Percentiles rank a stretch among this genome's conserved stretches.
phyloP scores from a whole-genome alignment of 2,888 invertebrate genomes.

The Stenichneumon culpator region DNA sequence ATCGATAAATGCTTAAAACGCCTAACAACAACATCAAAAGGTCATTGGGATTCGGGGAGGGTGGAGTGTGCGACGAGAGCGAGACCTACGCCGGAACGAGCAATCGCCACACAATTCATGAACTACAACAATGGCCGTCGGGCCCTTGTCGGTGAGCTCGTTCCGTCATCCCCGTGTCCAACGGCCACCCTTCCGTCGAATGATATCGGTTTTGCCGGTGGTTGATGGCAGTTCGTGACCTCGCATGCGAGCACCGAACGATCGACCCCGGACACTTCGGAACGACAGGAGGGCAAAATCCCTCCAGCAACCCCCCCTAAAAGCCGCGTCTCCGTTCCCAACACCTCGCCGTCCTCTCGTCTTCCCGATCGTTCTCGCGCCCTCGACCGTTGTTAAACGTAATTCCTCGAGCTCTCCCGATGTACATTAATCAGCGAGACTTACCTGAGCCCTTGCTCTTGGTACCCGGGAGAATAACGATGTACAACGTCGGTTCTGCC shows the following conservation, averaged over 20 bases:
- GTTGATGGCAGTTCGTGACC: constrained; percentile 61
- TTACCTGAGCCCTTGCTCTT: constrained; percentile 52
- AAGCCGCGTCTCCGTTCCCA: neutral
- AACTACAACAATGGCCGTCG: neutral
- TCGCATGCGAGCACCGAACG: constrained; percentile 50
- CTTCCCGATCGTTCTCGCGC: constrained; percentile 40
- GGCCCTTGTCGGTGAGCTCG: neutral
- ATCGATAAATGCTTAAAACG: constrained; percentile 42
- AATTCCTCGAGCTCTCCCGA: constrained; percentile 60
- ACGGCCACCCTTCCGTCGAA: constrained; percentile 24
- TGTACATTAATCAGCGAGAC: constrained; percentile 65
- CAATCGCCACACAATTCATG: constrained; percentile 51
- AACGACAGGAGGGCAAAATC: constrained; percentile 47
- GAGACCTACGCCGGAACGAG: neutral
- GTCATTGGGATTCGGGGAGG: neutral
- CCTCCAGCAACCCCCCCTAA: constrained; percentile 11
- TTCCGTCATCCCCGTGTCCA: neutral
- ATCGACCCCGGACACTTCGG: constrained; percentile 58
- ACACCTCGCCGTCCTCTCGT: neutral
- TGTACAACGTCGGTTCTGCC: constrained; percentile 41
- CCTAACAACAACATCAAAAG: constrained; percentile 40
- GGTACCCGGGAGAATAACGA: constrained; percentile 61
- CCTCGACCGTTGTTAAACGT: constrained; percentile 48
- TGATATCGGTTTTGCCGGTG: constrained; percentile 50
- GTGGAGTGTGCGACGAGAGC: neutral